Evolutionary conservation across 2,113 vertebrate genomes (phyloP).

Genomic region (Alosa alosa): DNA sequence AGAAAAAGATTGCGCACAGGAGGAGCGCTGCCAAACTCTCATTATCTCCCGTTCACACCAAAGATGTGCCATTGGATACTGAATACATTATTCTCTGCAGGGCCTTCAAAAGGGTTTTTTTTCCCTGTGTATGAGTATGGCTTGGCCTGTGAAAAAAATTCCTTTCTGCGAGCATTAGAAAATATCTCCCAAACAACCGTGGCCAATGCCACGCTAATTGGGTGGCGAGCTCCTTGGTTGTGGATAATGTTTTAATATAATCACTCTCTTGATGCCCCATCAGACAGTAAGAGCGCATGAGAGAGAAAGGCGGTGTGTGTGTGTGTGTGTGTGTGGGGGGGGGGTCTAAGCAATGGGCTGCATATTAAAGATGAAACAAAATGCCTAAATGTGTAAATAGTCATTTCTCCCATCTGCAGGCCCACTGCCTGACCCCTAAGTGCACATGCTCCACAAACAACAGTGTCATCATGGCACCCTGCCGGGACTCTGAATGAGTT

Average conservation of each 20-base stretch:
- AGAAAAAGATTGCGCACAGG: background rate
- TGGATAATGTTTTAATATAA: background rate
- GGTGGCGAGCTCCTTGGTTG: constrained; percentile 11
- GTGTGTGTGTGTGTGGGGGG: background rate
- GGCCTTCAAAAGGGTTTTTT: background rate
- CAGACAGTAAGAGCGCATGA: background rate
- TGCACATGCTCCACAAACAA: constrained; percentile 22
- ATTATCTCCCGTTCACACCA: background rate
- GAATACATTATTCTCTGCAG: background rate
- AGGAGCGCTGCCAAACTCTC: background rate
- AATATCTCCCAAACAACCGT: constrained; percentile 8
- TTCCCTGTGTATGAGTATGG: background rate
- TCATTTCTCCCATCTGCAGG: constrained; percentile 23
- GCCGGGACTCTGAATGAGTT: background rate
- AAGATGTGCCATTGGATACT: background rate
- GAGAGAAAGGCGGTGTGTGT: background rate
- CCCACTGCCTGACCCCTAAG: constrained; percentile 45
- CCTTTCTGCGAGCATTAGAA: background rate
- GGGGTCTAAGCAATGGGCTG: constrained; percentile 21
- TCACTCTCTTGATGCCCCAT: constrained; percentile 11
- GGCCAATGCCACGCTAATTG: background rate
- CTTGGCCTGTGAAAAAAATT: background rate
- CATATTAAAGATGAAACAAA: constrained; percentile 24
- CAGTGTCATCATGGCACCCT: background rate
- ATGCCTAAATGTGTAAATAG: constrained; percentile 38